These are phyloP conservation scores for Mobula birostris DNA, from an alignment of 2,113 vertebrate genomes.

Conservation along the genomic window DNA sequence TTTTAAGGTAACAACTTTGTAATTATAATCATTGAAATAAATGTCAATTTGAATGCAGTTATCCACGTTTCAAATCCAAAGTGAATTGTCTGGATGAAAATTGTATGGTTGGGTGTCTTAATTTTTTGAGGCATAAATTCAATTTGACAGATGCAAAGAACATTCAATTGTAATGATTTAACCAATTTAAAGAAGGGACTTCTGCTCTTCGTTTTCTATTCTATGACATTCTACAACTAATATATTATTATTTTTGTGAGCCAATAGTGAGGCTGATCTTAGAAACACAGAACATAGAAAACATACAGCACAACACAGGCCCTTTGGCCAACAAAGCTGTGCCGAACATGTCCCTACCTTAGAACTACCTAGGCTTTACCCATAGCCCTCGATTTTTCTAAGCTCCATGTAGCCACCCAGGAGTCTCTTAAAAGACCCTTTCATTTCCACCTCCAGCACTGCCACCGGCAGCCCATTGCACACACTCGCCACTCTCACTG, in stretches of 20 bases:
- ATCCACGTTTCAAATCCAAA: not conserved
- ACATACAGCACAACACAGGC: no score
- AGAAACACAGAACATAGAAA: no score
- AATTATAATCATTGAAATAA: not conserved
- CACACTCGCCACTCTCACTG: no score
- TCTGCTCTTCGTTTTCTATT: not conserved
- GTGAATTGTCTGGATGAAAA: not conserved
- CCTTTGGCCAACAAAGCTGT: no score
- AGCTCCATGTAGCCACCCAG: no score
- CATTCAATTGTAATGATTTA: not conserved
- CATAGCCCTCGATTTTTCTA: no score
- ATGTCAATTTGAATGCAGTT: not conserved
- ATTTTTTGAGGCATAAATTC: not conserved
- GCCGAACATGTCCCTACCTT: no score
- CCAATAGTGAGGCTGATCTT: not conserved
- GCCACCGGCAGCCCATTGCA: no score
- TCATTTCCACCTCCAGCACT: no score
- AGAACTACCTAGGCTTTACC: no score
- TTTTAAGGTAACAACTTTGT: not conserved
- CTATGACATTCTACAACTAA: not conserved
- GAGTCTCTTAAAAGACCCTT: no score
- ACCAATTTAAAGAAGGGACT: not conserved
- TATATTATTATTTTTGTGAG: not conserved
- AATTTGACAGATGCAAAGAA: not conserved
- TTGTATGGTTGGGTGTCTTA: not conserved